A percentile compares a stretch with the other conserved stretches of the same genome.
Evolutionary conservation across 1,140 invertebrate genomes (phyloP).

Genomic region (Tenebrio molitor): DNA sequence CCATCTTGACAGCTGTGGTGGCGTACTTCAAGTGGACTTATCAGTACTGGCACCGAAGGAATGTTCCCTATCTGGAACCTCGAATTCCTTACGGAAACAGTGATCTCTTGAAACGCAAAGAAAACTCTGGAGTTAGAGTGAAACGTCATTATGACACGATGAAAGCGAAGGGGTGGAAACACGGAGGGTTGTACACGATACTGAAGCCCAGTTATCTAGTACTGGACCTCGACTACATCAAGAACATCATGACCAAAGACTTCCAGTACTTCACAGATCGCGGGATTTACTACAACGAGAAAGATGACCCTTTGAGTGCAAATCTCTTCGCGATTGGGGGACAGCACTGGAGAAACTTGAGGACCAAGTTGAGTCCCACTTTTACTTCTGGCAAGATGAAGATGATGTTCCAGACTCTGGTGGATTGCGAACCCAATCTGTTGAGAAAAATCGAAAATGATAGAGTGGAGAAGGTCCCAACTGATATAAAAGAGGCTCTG

Average conservation of each 20-base stretch:
- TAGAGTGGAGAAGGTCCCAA: not conserved
- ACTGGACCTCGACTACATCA: slow-evolving; percentile 71
- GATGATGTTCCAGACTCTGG: slow-evolving; percentile 63
- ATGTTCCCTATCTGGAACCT: slow-evolving; percentile 61
- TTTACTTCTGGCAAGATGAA: slow-evolving; percentile 70
- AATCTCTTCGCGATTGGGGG: slow-evolving; percentile 68
- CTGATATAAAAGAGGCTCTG: no score
- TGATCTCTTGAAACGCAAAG: not conserved
- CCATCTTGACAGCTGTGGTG: not conserved
- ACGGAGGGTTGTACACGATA: slow-evolving; percentile 62
- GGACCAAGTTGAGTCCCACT: slow-evolving; percentile 67
- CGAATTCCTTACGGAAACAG: slow-evolving; percentile 25
- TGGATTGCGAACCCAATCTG: slow-evolving; percentile 24
- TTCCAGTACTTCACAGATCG: no score
- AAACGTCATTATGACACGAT: slow-evolving; percentile 17
- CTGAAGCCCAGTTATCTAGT: slow-evolving; percentile 68
- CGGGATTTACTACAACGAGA: slow-evolving; percentile 66
- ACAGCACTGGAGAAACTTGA: slow-evolving; percentile 67
- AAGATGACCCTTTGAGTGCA: slow-evolving; percentile 67
- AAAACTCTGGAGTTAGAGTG: not conserved
- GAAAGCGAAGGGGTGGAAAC: slow-evolving; percentile 32
- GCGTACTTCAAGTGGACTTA: slow-evolving; percentile 34
- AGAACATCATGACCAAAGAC: slow-evolving; percentile 72
- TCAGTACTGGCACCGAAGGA: slow-evolving; percentile 69
- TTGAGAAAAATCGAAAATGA: not conserved